Conservation (phyloP, 2,797 vertebrate species). For the Xenentodon cancila region DNA sequence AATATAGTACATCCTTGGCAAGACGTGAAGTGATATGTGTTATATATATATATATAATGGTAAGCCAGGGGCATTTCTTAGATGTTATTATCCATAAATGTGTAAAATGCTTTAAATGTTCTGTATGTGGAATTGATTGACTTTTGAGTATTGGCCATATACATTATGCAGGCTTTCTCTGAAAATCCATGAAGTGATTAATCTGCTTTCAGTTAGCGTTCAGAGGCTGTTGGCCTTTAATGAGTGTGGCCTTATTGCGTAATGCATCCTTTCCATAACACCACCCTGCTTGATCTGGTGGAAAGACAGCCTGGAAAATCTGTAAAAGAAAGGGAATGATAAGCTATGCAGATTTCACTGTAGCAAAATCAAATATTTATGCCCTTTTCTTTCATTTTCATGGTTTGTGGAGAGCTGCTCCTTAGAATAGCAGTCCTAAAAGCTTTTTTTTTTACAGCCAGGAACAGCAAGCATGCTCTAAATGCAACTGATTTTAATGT, state of each 20-base stretch:
- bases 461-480: slow-evolving; percentile 13
- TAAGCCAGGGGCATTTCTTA: not conserved
- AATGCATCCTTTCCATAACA: slow-evolving; percentile 47
- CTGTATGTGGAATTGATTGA: not conserved
- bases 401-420: slow-evolving; percentile 44
- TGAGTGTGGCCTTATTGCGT: slow-evolving; percentile 62
- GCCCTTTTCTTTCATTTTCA: slow-evolving; percentile 52
- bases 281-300: slow-evolving; percentile 18
- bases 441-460: slow-evolving; percentile 18
- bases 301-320: slow-evolving; percentile 27
- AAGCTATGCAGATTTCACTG: slow-evolving; percentile 55
- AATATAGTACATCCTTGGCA: not conserved
- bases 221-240: slow-evolving; percentile 46
- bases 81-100: not conserved
- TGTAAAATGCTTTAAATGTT: not conserved
- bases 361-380: slow-evolving; percentile 73
- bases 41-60: not conserved
- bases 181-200: slow-evolving; percentile 16
- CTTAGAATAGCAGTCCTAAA: slow-evolving; percentile 40
- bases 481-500: slow-evolving; percentile 20
- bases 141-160: slow-evolving; percentile 2
- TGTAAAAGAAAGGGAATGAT: slow-evolving; percentile 49
- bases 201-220: slow-evolving; percentile 43
- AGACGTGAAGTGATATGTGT: not conserved
- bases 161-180: slow-evolving; percentile 18